These are phyloP conservation scores for Lophotriccus pileatus DNA, from an alignment of 2,797 vertebrate species.

Conservation along the genomic window DNA sequence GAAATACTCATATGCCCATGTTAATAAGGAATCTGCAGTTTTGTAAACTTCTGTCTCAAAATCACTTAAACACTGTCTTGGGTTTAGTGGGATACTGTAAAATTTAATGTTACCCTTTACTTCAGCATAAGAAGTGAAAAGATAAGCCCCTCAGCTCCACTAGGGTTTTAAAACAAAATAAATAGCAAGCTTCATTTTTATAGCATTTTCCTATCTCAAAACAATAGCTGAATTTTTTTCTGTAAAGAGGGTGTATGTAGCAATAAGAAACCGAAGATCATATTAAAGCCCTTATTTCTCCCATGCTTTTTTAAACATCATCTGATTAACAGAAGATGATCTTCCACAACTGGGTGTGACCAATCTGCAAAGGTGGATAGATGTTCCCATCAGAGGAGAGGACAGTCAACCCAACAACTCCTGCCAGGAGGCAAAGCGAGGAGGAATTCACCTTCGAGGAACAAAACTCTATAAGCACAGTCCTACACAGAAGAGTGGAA, in stretches of 20 bases:
- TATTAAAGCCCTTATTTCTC: neutral
- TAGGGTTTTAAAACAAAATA: neutral
- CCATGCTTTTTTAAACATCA: neutral
- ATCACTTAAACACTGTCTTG: neutral
- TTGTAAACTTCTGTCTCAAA: neutral
- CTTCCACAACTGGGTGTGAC: neutral
- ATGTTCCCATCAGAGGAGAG: neutral
- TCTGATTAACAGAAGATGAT: neutral
- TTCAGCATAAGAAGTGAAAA: neutral
- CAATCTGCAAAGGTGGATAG: rapidly evolving
- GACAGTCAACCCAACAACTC: neutral
- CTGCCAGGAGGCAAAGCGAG: neutral
- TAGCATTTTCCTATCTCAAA: neutral
- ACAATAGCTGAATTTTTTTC: neutral
- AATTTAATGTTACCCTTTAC: neutral
- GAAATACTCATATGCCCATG: neutral
- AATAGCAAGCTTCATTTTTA: neutral
- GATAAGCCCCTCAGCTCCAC: neutral
- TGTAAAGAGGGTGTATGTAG: neutral
- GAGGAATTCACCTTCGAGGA: neutral
- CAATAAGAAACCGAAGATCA: neutral
- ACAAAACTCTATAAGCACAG: rapidly evolving
- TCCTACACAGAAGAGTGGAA: neutral
- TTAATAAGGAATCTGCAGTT: neutral
- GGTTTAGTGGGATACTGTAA: neutral